Conservation (phyloP, 2,888 invertebrate genomes). For the Tetrapedia diversipes region DNA sequence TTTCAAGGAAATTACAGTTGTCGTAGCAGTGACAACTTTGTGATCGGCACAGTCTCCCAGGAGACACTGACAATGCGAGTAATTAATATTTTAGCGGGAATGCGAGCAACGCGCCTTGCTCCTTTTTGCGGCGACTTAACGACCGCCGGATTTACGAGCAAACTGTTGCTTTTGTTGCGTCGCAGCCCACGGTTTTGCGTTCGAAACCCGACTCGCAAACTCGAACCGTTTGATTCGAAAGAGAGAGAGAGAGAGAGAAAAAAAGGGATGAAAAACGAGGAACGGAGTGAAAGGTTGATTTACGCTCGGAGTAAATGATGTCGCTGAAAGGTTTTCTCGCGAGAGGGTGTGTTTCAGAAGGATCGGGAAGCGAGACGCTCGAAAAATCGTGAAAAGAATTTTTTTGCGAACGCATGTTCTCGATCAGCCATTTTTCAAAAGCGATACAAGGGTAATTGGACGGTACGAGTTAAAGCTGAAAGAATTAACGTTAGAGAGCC, state of each 20-base stretch:
- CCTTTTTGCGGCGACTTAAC: conserved; percentile 48
- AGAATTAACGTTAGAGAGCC: no score
- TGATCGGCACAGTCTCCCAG: no score
- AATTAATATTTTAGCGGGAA: conserved; percentile 42
- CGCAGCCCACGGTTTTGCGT: conserved; percentile 10
- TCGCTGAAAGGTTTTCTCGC: background rate
- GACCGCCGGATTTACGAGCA: conserved; percentile 53
- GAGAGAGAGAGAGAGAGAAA: no score
- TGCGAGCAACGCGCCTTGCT: background rate
- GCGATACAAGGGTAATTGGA: no score
- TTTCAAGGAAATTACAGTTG: background rate
- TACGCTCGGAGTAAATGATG: background rate
- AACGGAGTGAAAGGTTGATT: background rate
- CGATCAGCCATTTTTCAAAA: background rate
- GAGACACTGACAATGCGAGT: background rate
- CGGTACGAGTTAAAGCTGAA: no score
- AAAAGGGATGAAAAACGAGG: background rate
- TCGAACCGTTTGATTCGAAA: conserved; percentile 13
- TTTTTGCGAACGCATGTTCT: background rate
- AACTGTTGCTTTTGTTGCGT: conserved; percentile 56
- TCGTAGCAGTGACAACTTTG: background rate
- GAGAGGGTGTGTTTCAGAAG: background rate
- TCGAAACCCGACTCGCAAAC: conserved; percentile 1
- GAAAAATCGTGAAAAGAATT: background rate
- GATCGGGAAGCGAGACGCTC: background rate